These are phyloP conservation scores for Micrastur ruficollis DNA, from an alignment of 2,797 vertebrate genomes.

Conservation along the genomic window DNA sequence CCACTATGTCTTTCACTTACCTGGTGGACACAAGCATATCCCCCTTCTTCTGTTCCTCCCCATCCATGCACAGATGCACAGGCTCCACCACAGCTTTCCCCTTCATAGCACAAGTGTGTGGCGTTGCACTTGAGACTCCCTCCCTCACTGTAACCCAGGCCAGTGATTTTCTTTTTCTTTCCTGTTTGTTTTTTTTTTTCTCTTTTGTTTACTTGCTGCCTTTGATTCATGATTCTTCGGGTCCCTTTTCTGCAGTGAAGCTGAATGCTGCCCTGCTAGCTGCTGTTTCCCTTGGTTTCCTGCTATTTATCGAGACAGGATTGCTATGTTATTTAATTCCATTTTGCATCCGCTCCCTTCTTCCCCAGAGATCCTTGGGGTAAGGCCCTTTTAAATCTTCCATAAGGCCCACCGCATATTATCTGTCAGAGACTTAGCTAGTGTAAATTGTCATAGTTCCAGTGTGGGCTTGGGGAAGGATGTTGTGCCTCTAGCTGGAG, in stretches of 20 bases:
- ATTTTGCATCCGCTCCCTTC: constrained; percentile 20
- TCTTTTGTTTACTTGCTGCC: constrained; percentile 38
- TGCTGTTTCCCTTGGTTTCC: constrained; percentile 19
- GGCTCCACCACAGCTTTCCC: constrained; percentile 22
- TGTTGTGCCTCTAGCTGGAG: not conserved
- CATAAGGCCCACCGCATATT: not conserved
- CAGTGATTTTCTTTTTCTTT: constrained; percentile 48
- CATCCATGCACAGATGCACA: constrained; percentile 34
- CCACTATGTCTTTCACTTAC: constrained; percentile 16
- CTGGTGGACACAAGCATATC: not conserved
- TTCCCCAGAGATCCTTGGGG: not conserved
- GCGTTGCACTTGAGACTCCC: constrained; percentile 38
- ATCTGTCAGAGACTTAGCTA: not conserved
- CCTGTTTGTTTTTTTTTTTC: not conserved
- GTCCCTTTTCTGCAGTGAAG: constrained; percentile 40
- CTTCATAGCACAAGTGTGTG: constrained; percentile 27
- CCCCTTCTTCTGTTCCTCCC: constrained; percentile 13
- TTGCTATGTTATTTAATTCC: constrained; percentile 12
- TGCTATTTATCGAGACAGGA: constrained; percentile 26
- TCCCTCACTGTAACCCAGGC: constrained; percentile 26
- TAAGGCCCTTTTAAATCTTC: constrained; percentile 1
- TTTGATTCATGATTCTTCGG: constrained; percentile 38
- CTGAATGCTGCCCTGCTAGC: constrained; percentile 35
- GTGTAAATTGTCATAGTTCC: not conserved
- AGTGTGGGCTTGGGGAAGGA: not conserved